phyloP scores from a whole-genome alignment of 2,888 invertebrate species.

The Trimorus sp. region DNA sequence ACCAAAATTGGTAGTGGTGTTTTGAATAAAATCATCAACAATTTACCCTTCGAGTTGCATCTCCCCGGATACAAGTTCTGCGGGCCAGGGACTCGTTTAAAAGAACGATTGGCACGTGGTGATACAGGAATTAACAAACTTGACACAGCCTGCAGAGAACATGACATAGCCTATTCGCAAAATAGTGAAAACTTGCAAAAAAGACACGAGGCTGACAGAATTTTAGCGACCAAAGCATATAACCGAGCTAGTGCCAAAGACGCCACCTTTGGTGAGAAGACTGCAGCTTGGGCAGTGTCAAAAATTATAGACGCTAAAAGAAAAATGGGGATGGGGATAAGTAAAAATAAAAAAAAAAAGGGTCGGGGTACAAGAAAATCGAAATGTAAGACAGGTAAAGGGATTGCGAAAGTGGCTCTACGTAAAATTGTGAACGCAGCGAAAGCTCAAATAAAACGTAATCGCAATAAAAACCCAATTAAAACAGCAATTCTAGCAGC shows the following conservation, averaged over 20 bases:
- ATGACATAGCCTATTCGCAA: constrained; percentile 65
- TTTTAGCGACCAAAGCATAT: constrained; percentile 73
- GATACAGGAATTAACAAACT: constrained; percentile 70
- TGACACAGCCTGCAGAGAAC: no score
- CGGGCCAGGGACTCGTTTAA: constrained; percentile 27
- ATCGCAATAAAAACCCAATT: not conserved
- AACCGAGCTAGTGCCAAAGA: constrained; percentile 71
- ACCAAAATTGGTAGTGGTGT: no score
- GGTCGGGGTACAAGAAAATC: not conserved
- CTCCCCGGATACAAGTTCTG: constrained; percentile 31
- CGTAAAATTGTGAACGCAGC: constrained; percentile 35
- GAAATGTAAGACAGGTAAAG: no score
- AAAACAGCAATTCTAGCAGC: constrained; percentile 18
- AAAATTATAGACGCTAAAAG: no score
- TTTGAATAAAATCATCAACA: constrained; percentile 39
- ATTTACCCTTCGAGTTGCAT: constrained; percentile 64
- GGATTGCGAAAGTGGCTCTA: not conserved
- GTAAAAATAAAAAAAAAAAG: not conserved
- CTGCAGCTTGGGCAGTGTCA: constrained; percentile 28
- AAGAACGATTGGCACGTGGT: constrained; percentile 67
- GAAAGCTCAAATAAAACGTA: constrained; percentile 1
- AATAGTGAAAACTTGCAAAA: constrained; percentile 50
- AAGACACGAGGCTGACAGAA: constrained; percentile 75
- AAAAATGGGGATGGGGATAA: constrained; percentile 52
- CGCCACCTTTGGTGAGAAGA: constrained; percentile 46